These are phyloP conservation scores for Ceratina calcarata DNA, from an alignment of 1,140 invertebrate genomes.

Conservation along the genomic window DNA sequence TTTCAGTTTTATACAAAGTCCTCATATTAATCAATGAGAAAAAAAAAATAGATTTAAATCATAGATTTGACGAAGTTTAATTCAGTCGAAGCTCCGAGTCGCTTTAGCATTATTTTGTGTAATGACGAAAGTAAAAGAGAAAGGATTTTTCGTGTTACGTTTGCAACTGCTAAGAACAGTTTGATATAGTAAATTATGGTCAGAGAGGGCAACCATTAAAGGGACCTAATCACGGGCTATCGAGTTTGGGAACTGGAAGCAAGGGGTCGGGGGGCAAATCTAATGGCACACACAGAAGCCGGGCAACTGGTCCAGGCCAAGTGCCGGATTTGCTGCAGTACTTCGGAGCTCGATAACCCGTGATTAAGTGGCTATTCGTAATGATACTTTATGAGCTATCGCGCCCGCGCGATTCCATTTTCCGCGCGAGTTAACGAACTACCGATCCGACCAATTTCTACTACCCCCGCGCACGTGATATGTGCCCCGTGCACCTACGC, in stretches of 20 bases:
- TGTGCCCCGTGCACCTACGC: constrained; percentile 4
- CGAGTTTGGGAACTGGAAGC: constrained; percentile 23
- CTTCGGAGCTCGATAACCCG: constrained; percentile 52
- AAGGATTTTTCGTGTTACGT: neutral
- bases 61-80: too few relatives aligned
- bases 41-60: too few relatives aligned
- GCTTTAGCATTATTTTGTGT: neutral
- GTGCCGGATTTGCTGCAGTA: constrained; percentile 42
- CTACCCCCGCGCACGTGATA: too few relatives aligned
- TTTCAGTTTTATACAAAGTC: too few relatives aligned
- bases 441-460: constrained; percentile 40
- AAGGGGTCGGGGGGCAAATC: constrained; percentile 14
- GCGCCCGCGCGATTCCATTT: constrained; percentile 54
- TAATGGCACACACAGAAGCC: constrained; percentile 46
- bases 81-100: neutral
- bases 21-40: neutral
- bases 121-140: too few relatives aligned
- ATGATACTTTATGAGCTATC: constrained; percentile 61
- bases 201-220: constrained; percentile 25
- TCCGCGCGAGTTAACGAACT: constrained; percentile 49
- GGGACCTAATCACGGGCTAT: constrained; percentile 44
- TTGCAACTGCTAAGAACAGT: neutral
- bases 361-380: constrained; percentile 58
- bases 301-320: constrained; percentile 40
- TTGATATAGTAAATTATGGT: constrained; percentile 27